These are phyloP conservation scores for Tyrophagus putrescentiae DNA, from an alignment of 1,140 invertebrate genomes.

Conservation along the genomic window DNA sequence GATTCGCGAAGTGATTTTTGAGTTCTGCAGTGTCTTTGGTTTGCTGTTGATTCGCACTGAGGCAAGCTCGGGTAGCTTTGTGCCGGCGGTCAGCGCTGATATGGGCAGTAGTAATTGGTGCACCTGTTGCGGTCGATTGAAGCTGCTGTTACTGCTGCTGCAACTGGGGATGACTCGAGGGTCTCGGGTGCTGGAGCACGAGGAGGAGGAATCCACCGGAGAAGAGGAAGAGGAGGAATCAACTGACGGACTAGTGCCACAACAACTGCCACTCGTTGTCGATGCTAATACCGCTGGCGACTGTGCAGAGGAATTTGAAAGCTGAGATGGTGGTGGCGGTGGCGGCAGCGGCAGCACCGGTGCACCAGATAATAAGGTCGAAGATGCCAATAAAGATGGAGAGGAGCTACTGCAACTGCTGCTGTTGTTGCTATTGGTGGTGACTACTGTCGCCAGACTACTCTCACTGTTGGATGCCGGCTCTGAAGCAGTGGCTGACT, in stretches of 20 bases:
- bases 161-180: not conserved
- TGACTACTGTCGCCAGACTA: not conserved
- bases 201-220: too few species aligned
- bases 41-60: not conserved
- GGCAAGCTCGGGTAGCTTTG: not conserved
- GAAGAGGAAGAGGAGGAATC: too few species aligned
- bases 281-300: too few species aligned
- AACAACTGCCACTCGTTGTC: too few species aligned
- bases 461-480: too few species aligned
- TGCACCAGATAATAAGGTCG: not conserved
- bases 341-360: conserved; percentile 5
- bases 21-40: not conserved
- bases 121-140: not conserved
- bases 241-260: too few species aligned
- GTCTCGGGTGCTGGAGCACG: too few species aligned
- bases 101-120: too few species aligned
- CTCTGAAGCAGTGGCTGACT: too few species aligned
- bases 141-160: not conserved
- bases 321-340: conserved; percentile 6
- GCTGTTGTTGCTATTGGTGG: not conserved
- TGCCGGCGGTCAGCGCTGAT: not conserved
- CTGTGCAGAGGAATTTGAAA: too few species aligned
- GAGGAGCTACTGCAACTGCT: not conserved
- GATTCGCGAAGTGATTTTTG: not conserved
- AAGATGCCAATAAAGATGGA: not conserved